These are phyloP conservation scores for Antitype chi DNA, from an alignment of 2,888 invertebrate genomes.

Conservation along the genomic window DNA sequence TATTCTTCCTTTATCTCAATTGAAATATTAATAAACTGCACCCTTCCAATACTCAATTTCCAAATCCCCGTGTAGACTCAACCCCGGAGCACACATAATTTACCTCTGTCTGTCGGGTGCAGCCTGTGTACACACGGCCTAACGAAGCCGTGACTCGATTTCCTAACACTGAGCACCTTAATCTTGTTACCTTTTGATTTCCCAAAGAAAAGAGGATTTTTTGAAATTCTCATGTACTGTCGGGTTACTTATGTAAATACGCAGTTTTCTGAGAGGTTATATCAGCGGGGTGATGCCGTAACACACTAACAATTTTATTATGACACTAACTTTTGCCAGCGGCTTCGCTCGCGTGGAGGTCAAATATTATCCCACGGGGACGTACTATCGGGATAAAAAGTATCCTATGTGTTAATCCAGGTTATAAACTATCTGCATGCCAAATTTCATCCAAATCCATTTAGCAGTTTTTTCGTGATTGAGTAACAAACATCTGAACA, in stretches of 20 bases:
- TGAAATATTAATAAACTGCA: constrained; percentile 24
- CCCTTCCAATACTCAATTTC: constrained; percentile 38
- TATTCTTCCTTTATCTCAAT: neutral
- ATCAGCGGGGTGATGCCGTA: no score
- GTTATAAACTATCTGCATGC: no score
- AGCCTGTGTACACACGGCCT: constrained; percentile 72
- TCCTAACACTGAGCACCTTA: constrained; percentile 69
- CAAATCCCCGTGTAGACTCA: constrained; percentile 42
- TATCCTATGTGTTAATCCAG: no score
- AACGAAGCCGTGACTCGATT: constrained; percentile 81
- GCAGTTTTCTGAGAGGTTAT: neutral
- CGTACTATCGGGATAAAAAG: no score
- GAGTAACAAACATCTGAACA: no score
- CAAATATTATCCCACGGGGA: no score
- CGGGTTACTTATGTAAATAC: neutral
- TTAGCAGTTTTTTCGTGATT: no score
- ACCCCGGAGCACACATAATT: constrained; percentile 48
- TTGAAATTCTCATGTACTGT: constrained; percentile 24
- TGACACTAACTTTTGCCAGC: no score
- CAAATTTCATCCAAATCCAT: no score
- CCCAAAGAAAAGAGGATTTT: constrained; percentile 55
- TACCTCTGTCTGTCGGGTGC: constrained; percentile 53
- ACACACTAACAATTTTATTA: no score
- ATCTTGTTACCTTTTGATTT: constrained; percentile 72
- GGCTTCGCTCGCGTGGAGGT: no score